Conservation (phyloP, 2,888 invertebrate genomes). For the Caenorhabditis sulstoni region DNA sequence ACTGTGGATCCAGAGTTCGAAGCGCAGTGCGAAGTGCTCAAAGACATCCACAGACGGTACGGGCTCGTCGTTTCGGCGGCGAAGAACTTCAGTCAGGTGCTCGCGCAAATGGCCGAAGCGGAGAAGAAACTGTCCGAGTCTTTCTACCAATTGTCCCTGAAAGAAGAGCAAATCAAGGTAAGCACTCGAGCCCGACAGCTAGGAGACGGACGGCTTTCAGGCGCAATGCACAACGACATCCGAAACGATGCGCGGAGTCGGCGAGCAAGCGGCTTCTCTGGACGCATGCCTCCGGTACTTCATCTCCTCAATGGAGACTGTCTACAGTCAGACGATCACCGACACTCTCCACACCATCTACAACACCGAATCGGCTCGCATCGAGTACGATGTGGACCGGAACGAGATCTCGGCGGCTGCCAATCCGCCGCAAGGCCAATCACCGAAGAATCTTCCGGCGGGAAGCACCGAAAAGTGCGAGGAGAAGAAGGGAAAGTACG, state of each 20-base stretch:
- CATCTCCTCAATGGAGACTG: conserved; percentile 93
- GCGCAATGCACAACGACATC: conserved; percentile 93
- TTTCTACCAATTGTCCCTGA: conserved; percentile 95
- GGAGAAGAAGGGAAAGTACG: conserved; percentile 91
- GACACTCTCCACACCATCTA: conserved; percentile 90
- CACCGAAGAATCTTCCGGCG: conserved; percentile 17
- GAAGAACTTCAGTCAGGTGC: conserved; percentile 90
- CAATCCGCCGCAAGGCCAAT: conserved; percentile 35
- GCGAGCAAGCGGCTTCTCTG: conserved; percentile 67
- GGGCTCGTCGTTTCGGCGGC: conserved; percentile 90
- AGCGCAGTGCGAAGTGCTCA: conserved; percentile 91
- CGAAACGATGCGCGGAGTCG: conserved; percentile 86
- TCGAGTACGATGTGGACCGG: conserved; percentile 98
- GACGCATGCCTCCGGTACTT: conserved; percentile 86
- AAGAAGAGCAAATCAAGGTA: conserved; percentile 92
- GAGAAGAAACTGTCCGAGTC: conserved; percentile 92
- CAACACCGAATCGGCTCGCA: conserved; percentile 87
- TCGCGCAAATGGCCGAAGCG: conserved; percentile 90
- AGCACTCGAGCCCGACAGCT: neutral
- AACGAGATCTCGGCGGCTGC: conserved; percentile 88
- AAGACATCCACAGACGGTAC: conserved; percentile 84
- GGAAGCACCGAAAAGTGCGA: conserved; percentile 90
- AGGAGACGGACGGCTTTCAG: conserved; percentile 84
- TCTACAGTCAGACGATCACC: conserved; percentile 97
- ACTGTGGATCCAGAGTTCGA: conserved; percentile 88